Percentiles rank a stretch among this genome's conserved stretches.
phyloP scores from a whole-genome alignment of 1,140 invertebrate species.

The Propsilocerus akamusi region DNA sequence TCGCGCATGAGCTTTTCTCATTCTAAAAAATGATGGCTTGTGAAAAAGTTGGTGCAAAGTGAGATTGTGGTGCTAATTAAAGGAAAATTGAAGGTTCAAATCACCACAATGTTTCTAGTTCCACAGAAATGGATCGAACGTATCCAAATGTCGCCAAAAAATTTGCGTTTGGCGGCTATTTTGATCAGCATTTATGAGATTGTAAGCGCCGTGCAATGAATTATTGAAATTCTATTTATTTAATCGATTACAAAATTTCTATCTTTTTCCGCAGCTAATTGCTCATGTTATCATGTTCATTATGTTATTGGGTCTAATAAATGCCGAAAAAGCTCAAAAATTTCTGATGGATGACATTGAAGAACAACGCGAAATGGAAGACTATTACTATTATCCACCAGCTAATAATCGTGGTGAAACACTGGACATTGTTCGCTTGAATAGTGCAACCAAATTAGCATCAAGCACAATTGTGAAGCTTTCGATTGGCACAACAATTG shows the following conservation, averaged over 20 bases:
- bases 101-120: not conserved
- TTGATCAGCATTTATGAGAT: conserved; percentile 20
- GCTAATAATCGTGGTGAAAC: conserved; percentile 9
- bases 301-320: conserved; percentile 17
- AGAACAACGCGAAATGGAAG: conserved; percentile 19
- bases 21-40: not conserved
- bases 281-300: conserved; percentile 19
- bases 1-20: not conserved
- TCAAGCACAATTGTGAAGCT: conserved; percentile 17
- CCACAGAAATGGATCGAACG: not conserved
- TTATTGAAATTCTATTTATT: not conserved
- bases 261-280: conserved; percentile 12
- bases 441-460: conserved; percentile 16
- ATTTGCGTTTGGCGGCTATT: conserved; percentile 18
- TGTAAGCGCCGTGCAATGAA: conserved; percentile 17
- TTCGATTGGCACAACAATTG: conserved; percentile 13
- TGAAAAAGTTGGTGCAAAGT: not conserved
- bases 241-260: not conserved
- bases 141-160: conserved; percentile 14
- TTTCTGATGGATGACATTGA: conserved; percentile 18
- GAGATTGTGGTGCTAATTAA: too few species aligned
- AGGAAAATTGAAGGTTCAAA: not conserved
- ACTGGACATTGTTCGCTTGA: conserved; percentile 17
- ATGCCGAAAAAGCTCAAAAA: conserved; percentile 21
- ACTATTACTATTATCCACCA: conserved; percentile 16